Evolutionary conservation across 2,113 vertebrate genomes (phyloP), one percentile per base, ranked within the genome.

Genomic region (Pachycephala philippinensis): DNA sequence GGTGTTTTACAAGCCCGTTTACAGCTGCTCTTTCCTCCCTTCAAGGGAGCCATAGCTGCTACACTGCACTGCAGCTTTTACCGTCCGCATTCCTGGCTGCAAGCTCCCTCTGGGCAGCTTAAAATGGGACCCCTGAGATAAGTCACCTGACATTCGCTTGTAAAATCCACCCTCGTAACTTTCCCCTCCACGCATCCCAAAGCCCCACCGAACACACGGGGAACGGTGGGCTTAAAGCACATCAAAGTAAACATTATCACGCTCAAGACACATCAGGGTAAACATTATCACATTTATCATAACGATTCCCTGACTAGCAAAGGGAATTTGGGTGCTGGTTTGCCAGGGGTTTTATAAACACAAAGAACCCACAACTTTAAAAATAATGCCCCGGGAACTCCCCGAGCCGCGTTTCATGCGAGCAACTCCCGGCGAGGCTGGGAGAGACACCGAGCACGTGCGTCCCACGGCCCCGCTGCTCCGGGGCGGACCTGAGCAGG

Each of bases 1-100:
- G 10, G 12, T 64, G 59, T 42, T 95, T 92, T 90, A 91, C 87
- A 91, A 96, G 56, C 61, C 57, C 4, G 1, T 93, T 84, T 94
- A 89, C 61, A 87, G 40, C 42, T 15, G 19, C 15, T 59, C 72
- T 78, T 80, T 37, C 85, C 82, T 91, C 85, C 57, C 60, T 87
- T 60, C 64, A 31, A 91, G 75, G 18, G 79, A 35, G 15, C 39
- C 28, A 5, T 6, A 1, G 80, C 81, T 35, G 42, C 52, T 72
- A 22, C 63, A 40, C 31, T 5, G 19, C 83, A 13, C 53, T 3
- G 89, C 60, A 31, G 66, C 11, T 94, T 85, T 82, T 27, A 16
- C 77, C 15, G 19, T n/a, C 93, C 5, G 0, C 95, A 44, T 93
- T 95, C 90, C 92, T 33, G n/a, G 47, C 92, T 56, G 31, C 28